Evolutionary conservation across 1,140 invertebrate species (phyloP), one percentile per base, ranked within the genome.

Genomic region (Atopsyche davidsoni): DNA sequence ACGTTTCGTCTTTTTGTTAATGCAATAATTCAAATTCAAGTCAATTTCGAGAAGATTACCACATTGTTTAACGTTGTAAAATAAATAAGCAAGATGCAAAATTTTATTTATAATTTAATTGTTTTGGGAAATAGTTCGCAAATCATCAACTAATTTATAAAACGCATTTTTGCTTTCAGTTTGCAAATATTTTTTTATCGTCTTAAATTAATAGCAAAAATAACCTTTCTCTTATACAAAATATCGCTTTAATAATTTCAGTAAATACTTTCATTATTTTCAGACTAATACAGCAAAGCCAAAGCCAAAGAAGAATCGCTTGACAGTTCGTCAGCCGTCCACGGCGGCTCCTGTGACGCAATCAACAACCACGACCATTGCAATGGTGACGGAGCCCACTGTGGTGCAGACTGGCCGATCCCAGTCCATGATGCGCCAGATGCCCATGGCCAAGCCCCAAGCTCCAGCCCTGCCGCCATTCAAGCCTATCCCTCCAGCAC

Each of bases 401-500:
- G 16, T 31, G 6, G 18, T 35, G 4, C 53, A 55, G 32, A 28
- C 25, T 4, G 36, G 51, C 42, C 10, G 35, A 14, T 28, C 55
- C 3, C 31, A 49, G 23, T 45, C 46, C 3, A 7, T 38, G 7
- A 55, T 62, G 0, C 53, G 61, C 14, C 57, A 67, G 4, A 63
- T 76, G 38, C 75, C 75, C 14, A 65, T 77, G 57, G 74, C 75
- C 0, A 72, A 75, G 38, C 73, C 75, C 1, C 59, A 76, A 51
- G 69, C 73, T 0, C 63, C 76, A 65, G 73, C 74, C 35, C 68
- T 88, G 4, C 87, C 87, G 16, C 79, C 85, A 0, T 89, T 89
- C 61, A 83, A 80, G 57, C 87, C 87, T 0, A 75, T 89, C 48
- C 83, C 85, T 28, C 73, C 80, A 1, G 82, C 82, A 43, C 66